phyloP scores from a whole-genome alignment of 2,797 vertebrate species.

The Xyrichtys novacula region DNA sequence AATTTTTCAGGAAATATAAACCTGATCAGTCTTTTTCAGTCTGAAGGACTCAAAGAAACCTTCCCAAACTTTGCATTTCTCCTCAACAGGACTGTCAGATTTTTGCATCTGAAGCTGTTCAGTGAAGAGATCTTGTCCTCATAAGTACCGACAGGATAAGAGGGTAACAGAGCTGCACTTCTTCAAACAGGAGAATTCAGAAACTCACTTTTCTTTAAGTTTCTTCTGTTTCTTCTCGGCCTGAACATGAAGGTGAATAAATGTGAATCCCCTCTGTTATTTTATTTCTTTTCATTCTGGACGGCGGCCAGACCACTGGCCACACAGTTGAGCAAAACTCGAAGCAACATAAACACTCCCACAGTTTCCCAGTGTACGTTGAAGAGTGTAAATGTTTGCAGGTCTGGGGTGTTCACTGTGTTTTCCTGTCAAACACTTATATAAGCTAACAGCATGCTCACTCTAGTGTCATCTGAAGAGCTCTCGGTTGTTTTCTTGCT shows the following conservation, averaged over 20 bases:
- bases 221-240: conserved; percentile 17
- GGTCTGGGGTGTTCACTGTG: not conserved
- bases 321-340: conserved; percentile 7
- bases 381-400: conserved; percentile 25
- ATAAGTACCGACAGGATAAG: no score
- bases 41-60: no score
- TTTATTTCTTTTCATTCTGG: conserved; percentile 40
- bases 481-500: not conserved
- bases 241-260: conserved; percentile 7
- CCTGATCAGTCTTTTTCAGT: no score
- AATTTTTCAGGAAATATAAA: no score
- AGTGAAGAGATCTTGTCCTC: no score
- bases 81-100: no score
- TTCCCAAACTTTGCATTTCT: no score
- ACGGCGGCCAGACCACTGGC: conserved; percentile 6
- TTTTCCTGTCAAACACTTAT: conserved; percentile 6
- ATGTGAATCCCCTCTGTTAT: conserved; percentile 2
- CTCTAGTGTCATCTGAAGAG: not conserved
- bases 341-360: not conserved
- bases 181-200: no score
- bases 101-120: no score
- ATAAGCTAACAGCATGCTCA: conserved; percentile 31
- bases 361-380: not conserved
- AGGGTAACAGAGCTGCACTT: no score
- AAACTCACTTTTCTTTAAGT: no score